These are phyloP conservation scores for Pogoniulus pusillus DNA, from an alignment of 2,797 vertebrate species.

Conservation along the genomic window DNA sequence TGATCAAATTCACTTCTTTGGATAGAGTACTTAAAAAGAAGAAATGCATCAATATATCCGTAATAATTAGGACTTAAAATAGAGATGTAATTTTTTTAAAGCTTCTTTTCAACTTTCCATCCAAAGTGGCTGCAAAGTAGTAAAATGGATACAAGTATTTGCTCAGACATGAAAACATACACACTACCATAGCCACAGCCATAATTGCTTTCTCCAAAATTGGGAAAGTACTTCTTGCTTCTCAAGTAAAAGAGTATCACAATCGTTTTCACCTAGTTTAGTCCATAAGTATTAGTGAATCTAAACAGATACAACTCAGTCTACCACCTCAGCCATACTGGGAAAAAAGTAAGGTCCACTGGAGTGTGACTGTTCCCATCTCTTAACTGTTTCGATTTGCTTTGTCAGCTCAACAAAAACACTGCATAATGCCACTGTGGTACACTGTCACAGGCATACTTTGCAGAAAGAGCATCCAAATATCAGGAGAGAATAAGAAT, in stretches of 20 bases:
- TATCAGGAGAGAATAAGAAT: background rate
- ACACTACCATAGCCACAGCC: background rate
- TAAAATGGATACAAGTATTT: background rate
- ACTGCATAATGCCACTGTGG: background rate
- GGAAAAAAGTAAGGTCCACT: background rate
- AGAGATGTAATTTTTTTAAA: background rate
- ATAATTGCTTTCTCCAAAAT: background rate
- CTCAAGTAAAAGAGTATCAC: background rate
- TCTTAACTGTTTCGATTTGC: background rate
- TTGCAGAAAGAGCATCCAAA: background rate
- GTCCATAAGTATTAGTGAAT: background rate
- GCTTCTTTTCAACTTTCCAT: background rate
- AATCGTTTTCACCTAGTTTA: background rate
- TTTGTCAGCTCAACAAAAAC: background rate
- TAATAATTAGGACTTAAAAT: background rate
- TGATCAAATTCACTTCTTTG: conserved; percentile 91
- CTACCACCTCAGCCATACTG: background rate
- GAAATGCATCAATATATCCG: background rate
- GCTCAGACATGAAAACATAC: background rate
- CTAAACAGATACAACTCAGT: background rate
- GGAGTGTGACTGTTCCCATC: background rate
- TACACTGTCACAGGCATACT: background rate
- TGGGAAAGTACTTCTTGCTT: background rate
- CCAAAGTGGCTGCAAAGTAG: background rate
- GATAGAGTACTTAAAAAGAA: conserved; percentile 80